Evolutionary conservation across 2,113 vertebrate species (phyloP).

Genomic region (Pluvianellus socialis): DNA sequence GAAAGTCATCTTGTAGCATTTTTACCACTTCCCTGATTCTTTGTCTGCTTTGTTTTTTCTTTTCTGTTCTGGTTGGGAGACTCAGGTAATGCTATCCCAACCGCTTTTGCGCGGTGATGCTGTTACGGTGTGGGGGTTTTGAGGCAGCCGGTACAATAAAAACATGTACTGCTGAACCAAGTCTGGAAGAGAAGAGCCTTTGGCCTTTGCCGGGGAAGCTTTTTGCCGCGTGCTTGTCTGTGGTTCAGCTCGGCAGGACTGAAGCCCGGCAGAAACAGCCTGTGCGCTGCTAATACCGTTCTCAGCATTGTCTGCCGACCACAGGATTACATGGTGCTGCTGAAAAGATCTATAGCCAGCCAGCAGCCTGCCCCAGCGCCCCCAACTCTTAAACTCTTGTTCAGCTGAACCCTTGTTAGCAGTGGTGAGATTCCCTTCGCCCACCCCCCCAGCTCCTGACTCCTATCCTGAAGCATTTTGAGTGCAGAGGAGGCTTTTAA

Average conservation of each 20-base stretch:
- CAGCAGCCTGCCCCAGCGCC: neutral
- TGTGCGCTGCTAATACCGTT: neutral
- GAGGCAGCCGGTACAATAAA: neutral
- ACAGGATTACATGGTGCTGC: neutral
- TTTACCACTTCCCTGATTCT: neutral
- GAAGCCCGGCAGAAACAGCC: neutral
- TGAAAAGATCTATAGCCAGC: neutral
- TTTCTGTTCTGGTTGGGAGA: neutral
- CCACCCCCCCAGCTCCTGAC: neutral
- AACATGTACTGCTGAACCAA: neutral
- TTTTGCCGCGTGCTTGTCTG: neutral
- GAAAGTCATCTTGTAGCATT: fast-evolving
- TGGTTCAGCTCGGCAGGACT: neutral
- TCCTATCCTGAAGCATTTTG: neutral
- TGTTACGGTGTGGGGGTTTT: neutral
- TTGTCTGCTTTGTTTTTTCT: neutral
- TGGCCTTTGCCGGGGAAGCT: neutral
- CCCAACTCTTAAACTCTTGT: neutral
- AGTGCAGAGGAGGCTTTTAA: neutral
- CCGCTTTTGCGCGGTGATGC: neutral
- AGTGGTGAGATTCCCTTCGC: neutral
- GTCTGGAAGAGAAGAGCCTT: neutral
- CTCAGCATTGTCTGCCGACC: neutral
- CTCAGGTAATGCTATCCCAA: neutral
- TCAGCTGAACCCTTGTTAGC: neutral